phyloP scores from a whole-genome alignment of 1,140 invertebrate species.

The Chironomus tepperi region DNA sequence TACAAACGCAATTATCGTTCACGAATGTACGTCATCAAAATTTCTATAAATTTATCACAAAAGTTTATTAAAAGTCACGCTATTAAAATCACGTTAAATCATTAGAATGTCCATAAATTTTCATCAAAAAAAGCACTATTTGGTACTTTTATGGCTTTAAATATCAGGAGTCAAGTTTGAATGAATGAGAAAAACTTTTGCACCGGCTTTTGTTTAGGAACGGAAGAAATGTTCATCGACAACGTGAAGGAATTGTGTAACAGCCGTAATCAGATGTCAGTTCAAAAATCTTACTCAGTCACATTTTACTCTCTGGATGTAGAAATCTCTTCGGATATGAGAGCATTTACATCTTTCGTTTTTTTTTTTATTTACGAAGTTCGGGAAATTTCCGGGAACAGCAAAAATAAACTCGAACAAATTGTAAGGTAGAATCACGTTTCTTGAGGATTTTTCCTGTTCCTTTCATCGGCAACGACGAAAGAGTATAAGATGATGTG shows the following conservation, averaged over 20 bases:
- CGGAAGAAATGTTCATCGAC: neutral
- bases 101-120: neutral
- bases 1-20: neutral
- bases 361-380: too few species aligned
- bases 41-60: neutral
- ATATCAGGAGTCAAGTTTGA: neutral
- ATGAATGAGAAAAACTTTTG: neutral
- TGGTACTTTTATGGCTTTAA: neutral
- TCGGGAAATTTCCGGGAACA: too few species aligned
- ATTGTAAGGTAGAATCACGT: neutral
- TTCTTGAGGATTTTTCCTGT: neutral
- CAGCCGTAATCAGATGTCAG: neutral
- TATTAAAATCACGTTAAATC: slow-evolving; percentile 1
- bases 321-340: too few species aligned
- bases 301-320: too few species aligned
- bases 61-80: neutral
- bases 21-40: neutral
- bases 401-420: too few species aligned
- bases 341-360: too few species aligned
- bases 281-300: too few species aligned
- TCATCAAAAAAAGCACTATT: too few species aligned
- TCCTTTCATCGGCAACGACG: neutral
- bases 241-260: slow-evolving; percentile 1
- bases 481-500: neutral
- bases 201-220: neutral